Evolutionary conservation across 2,113 vertebrate species (phyloP).

Genomic region (Corynorhinus townsendii): DNA sequence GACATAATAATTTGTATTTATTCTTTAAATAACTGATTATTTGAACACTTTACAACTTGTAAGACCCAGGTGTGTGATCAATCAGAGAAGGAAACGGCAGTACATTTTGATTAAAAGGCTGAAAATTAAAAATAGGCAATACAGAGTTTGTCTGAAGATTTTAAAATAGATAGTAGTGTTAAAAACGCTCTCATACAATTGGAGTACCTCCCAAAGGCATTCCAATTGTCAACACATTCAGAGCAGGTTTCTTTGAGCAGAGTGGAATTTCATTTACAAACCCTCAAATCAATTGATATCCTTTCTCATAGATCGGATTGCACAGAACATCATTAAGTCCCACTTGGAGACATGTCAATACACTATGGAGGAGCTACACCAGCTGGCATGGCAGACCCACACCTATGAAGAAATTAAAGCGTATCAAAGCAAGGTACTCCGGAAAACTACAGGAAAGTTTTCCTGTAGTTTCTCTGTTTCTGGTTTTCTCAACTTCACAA

Average conservation of each 20-base stretch:
- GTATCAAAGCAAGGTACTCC: constrained; percentile 97
- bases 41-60: neutral
- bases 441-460: neutral
- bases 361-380: constrained; percentile 96
- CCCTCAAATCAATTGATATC: neutral
- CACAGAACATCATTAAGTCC: constrained; percentile 99
- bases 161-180: neutral
- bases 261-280: neutral
- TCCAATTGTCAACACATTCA: neutral
- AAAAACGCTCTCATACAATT: neutral
- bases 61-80: neutral
- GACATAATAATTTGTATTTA: neutral
- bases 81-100: neutral
- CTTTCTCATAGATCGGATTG: constrained; percentile 90
- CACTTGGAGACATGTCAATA: constrained; percentile 99
- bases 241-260: neutral
- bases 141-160: neutral
- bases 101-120: neutral
- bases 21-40: constrained; percentile 1
- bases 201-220: neutral
- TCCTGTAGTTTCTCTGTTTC: neutral
- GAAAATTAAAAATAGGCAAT: neutral
- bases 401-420: constrained; percentile 98
- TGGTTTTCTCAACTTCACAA: neutral
- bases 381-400: constrained; percentile 98